Conservation (phyloP, 2,888 invertebrate genomes). For the Drosophila meridiana region DNA sequence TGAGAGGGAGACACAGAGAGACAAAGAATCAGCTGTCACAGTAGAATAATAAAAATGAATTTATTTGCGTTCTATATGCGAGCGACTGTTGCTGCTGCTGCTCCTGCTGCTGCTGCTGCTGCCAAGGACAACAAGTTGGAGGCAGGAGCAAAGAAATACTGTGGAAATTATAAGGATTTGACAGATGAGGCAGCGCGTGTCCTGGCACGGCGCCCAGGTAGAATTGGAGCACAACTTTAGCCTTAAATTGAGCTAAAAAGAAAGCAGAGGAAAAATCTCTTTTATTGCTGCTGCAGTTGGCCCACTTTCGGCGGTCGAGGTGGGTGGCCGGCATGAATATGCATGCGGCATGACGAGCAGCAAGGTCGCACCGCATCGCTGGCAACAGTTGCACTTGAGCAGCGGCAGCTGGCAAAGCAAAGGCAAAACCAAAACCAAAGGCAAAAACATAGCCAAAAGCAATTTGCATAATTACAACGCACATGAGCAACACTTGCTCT, state of each 20-base stretch:
- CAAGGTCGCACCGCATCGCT: constrained; percentile 53
- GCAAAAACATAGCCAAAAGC: constrained; percentile 49
- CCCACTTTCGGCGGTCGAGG: constrained; percentile 51
- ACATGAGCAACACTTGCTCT: constrained; percentile 56
- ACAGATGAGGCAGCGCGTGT: constrained; percentile 64
- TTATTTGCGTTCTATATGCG: constrained; percentile 66
- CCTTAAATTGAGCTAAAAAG: constrained; percentile 70
- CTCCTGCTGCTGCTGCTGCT: constrained; percentile 8
- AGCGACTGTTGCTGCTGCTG: constrained; percentile 25
- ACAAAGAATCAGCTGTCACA: constrained; percentile 73
- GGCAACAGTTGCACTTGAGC: constrained; percentile 78
- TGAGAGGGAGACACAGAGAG: constrained; percentile 22
- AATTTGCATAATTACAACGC: constrained; percentile 78
- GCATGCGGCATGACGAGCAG: constrained; percentile 67
- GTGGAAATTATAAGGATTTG: constrained; percentile 73
- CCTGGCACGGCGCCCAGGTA: constrained; percentile 58
- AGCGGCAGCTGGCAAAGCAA: constrained; percentile 30
- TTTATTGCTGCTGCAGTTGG: constrained; percentile 58
- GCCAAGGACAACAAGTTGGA: constrained; percentile 75
- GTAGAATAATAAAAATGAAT: constrained; percentile 74
- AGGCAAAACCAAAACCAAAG: constrained; percentile 1
- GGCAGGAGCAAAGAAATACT: constrained; percentile 7
- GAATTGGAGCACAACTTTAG: constrained; percentile 50
- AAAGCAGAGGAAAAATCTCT: constrained; percentile 23
- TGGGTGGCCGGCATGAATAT: constrained; percentile 70